Evolutionary conservation across 2,113 vertebrate species (phyloP).

Genomic region (Zootoca vivipara): DNA sequence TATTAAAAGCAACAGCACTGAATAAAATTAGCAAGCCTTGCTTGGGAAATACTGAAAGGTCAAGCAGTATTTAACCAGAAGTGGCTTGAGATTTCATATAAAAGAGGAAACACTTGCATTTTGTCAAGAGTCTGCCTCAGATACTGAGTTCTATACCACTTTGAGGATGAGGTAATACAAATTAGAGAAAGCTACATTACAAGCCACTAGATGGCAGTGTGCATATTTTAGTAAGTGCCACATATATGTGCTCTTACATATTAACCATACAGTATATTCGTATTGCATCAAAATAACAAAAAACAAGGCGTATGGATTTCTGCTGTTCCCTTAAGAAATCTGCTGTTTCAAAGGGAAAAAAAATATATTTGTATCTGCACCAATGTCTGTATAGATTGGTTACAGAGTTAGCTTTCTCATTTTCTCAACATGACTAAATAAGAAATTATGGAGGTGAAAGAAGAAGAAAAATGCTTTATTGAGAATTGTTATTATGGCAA

Average conservation of each 20-base stretch:
- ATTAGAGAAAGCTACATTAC: neutral
- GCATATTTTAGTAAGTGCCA: constrained; percentile 37
- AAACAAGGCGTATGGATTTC: neutral
- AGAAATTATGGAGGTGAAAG: neutral
- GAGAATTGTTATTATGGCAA: constrained; percentile 13
- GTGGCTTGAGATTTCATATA: fast-evolving
- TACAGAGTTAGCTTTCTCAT: neutral
- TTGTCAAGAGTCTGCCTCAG: neutral
- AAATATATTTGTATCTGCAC: fast-evolving
- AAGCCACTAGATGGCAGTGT: constrained; percentile 75
- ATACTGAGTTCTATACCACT: neutral
- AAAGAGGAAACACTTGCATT: neutral
- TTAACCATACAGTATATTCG: constrained; percentile 28
- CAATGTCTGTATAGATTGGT: neutral
- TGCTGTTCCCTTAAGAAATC: neutral
- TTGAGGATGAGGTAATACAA: neutral
- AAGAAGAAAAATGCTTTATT: fast-evolving
- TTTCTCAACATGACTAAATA: neutral
- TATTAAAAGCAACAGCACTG: neutral
- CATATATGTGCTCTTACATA: fast-evolving
- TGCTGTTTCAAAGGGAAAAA: too few species aligned
- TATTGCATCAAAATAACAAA: fast-evolving
- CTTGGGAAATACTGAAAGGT: neutral
- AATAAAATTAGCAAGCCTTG: neutral
- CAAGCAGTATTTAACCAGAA: neutral